Evolutionary conservation across 2,797 vertebrate species (phyloP), one percentile per base, ranked within the genome.

Genomic region (Scyliorhinus canicula): DNA sequence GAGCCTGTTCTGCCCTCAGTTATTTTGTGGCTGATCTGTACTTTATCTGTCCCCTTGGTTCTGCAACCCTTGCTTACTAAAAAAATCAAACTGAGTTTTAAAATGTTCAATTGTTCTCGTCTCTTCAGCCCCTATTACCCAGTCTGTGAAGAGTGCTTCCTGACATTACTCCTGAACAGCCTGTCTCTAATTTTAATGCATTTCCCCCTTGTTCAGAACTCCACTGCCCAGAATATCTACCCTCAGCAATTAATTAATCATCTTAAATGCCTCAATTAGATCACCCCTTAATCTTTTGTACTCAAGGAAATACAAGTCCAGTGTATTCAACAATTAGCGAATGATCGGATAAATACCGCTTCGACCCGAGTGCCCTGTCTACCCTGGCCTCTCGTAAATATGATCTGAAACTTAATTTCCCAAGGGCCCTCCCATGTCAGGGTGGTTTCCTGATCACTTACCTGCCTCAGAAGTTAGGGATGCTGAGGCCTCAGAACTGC

Each of bases 321-420:
- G 28, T 71, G 11, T 21, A 40, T 79, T n/a, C 14, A 21, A 44
- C 14, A 40, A 0, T 44, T 85, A 88, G 24, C 96, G 35, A 95
- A 95, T 85, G 86, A 95, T 19, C 40, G 82, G 65, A 95, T 95
- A 95, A 95, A 95, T 95, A 84, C 95, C 82, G 28, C 69, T 71
- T 31, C 31, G 11, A 71, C 9, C 31, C 28, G 9, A 35, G 28
- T 31, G 69, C 28, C 31, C 28, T 3, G 9, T 9, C 28, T 71
- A 26, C 69, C n/a, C 35, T 35, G 69, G 69, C 31, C 31, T 31
- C 69, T 35, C 31, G 7, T 24, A 28, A 11, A 12, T 71, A 35
- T 71, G 69, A 71, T 35, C 35, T n/a, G 35, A 71, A 11, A 31
- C 31, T 71, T 35, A 31, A 2, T 8, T 71, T 26, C 11, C 31